Evolutionary conservation across 2,113 vertebrate genomes (phyloP).

Genomic region (Apistogramma diplotaenia): DNA sequence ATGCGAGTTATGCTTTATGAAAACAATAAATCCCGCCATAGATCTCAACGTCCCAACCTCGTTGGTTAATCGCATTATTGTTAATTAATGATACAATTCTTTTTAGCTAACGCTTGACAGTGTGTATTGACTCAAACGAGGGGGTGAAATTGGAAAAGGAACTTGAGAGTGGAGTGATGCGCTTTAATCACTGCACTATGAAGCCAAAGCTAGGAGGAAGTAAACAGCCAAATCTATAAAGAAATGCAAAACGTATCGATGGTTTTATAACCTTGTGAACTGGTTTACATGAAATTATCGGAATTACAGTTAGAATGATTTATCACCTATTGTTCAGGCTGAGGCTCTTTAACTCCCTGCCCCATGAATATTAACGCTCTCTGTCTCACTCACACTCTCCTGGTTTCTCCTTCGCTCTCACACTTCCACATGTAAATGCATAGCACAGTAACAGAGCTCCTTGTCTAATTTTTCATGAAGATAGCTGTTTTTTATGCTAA

Average conservation of each 20-base stretch:
- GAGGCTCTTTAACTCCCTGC: slow-evolving; percentile 63
- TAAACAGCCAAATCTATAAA: slow-evolving; percentile 58
- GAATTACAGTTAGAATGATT: slow-evolving; percentile 75
- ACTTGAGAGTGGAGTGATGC: slow-evolving; percentile 27
- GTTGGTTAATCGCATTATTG: slow-evolving; percentile 59
- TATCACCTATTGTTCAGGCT: slow-evolving; percentile 69
- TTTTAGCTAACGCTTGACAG: slow-evolving; percentile 50
- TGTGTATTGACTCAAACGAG: slow-evolving; percentile 44
- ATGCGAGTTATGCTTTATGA: slow-evolving; percentile 54
- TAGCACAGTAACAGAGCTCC: slow-evolving; percentile 28
- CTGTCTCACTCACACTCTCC: slow-evolving; percentile 8
- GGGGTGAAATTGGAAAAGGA: slow-evolving; percentile 34
- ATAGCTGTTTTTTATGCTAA: slow-evolving; percentile 68
- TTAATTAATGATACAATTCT: slow-evolving; percentile 59
- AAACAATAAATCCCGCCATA: slow-evolving; percentile 59
- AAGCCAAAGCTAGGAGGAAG: slow-evolving; percentile 28
- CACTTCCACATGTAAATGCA: slow-evolving; percentile 33
- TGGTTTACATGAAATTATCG: slow-evolving; percentile 75
- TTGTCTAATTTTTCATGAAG: slow-evolving; percentile 62
- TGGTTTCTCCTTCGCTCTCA: slow-evolving; percentile 13
- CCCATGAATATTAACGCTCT: slow-evolving; percentile 69
- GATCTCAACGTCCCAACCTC: slow-evolving; percentile 32
- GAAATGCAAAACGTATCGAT: slow-evolving; percentile 67
- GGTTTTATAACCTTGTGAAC: slow-evolving; percentile 63
- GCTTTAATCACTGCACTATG: slow-evolving; percentile 36